Evolutionary conservation across 2,888 invertebrate species (phyloP).

Genomic region (Helicoverpa assulta): DNA sequence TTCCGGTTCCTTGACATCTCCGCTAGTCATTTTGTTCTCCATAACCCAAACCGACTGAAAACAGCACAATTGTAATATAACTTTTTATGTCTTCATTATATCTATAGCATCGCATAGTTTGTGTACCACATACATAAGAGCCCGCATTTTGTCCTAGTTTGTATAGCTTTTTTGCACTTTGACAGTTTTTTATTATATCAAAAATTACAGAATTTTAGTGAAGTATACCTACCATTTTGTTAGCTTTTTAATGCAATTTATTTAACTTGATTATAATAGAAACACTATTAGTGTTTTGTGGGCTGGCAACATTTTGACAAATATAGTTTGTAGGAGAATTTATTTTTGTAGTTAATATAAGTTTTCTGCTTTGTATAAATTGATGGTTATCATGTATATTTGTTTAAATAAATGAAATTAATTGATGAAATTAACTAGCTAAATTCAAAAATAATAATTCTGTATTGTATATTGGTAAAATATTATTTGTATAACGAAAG

Average conservation of each 20-base stretch:
- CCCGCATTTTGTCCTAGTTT: conserved; percentile 7
- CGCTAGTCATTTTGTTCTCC: too few species aligned
- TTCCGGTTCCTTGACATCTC: too few species aligned
- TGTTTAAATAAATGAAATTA: background rate
- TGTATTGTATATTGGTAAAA: background rate
- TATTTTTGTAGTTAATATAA: conserved; percentile 12
- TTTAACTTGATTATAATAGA: conserved; percentile 1
- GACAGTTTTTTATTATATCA: background rate
- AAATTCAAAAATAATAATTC: conserved; percentile 1
- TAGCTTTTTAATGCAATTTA: background rate
- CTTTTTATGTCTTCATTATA: background rate
- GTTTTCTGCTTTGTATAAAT: conserved; percentile 30
- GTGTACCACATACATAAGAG: conserved; percentile 18
- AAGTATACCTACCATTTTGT: background rate
- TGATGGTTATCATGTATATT: conserved; percentile 16
- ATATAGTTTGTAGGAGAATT: background rate
- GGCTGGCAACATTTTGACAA: background rate
- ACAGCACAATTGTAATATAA: background rate
- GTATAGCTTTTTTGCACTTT: conserved; percentile 18
- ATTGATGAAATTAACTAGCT: background rate
- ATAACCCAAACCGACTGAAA: background rate
- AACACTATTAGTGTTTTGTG: background rate
- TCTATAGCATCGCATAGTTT: conserved; percentile 22
- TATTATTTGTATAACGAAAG: conserved; percentile 3
- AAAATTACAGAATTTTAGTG: too few species aligned